Conservation (phyloP, 1,140 invertebrate species). For the Ostrea edulis region DNA sequence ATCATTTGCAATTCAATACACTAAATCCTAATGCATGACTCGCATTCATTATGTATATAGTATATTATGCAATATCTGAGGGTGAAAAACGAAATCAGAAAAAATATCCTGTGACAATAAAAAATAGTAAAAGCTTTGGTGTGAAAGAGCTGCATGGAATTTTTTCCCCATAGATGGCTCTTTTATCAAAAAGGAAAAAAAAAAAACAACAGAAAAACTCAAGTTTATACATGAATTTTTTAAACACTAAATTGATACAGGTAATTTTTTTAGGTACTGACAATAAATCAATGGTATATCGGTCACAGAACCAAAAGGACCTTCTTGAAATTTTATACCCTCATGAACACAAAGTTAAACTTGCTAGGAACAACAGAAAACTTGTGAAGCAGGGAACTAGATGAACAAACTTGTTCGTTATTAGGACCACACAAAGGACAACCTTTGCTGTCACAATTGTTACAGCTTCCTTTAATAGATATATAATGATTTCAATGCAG, state of each 20-base stretch:
- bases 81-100: not conserved
- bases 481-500: not conserved
- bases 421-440: not conserved
- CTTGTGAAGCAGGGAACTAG: not conserved
- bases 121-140: not conserved
- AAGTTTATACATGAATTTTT: constrained; percentile 22
- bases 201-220: not conserved
- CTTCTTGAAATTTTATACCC: constrained; percentile 32
- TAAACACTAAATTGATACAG: constrained; percentile 20
- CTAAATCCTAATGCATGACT: not conserved
- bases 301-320: not conserved
- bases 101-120: not conserved
- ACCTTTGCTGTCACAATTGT: constrained; percentile 1
- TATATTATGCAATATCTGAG: not conserved
- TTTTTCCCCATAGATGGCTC: no score
- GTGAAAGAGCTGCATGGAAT: not conserved
- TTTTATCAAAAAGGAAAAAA: no score
- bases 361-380: not conserved
- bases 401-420: not conserved
- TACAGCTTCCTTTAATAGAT: not conserved
- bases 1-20: constrained; percentile 32
- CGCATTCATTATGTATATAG: not conserved
- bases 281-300: constrained; percentile 16
- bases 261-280: not conserved
- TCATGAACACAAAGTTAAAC: constrained; percentile 19